A percentile compares a stretch with the other conserved stretches of the same genome.
Evolutionary conservation across 2,888 invertebrate genomes (phyloP).

Genomic region (Zootermopsis nevadensis): DNA sequence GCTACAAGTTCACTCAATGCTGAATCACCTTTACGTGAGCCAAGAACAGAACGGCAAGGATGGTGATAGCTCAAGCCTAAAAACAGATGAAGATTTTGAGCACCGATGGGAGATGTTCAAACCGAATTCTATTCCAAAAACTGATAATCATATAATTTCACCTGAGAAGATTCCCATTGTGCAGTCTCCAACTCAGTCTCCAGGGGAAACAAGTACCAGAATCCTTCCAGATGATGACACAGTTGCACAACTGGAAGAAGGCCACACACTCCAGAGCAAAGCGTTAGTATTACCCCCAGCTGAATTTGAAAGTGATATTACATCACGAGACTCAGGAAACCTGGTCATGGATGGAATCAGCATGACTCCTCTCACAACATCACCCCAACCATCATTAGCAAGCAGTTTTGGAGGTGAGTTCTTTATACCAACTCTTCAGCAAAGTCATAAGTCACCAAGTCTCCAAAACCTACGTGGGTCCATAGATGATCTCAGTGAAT

Average conservation of each 20-base stretch:
- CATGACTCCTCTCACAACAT: slow-evolving; percentile 53
- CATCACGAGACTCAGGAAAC: slow-evolving; percentile 9
- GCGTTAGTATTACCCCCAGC: not conserved
- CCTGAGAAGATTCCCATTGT: not conserved
- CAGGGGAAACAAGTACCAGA: not conserved
- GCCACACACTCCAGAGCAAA: slow-evolving; percentile 2
- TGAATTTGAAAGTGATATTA: not conserved
- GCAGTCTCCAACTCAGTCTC: slow-evolving; percentile 4
- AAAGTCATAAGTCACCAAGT: slow-evolving; percentile 57
- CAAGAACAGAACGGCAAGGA: slow-evolving; percentile 53
- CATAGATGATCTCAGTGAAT: slow-evolving; percentile 68
- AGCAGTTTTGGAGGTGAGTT: slow-evolving; percentile 56
- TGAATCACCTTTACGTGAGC: slow-evolving; percentile 62
- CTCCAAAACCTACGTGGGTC: slow-evolving; percentile 76
- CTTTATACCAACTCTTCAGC: slow-evolving; percentile 52
- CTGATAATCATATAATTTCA: slow-evolving; percentile 63
- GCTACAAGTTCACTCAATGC: slow-evolving; percentile 66
- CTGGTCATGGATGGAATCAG: not conserved
- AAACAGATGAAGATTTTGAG: slow-evolving; percentile 72
- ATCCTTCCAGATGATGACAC: not conserved
- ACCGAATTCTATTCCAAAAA: slow-evolving; percentile 70
- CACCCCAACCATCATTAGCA: slow-evolving; percentile 56
- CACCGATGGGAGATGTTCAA: slow-evolving; percentile 78
- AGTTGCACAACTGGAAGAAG: not conserved
- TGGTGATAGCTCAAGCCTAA: slow-evolving; percentile 55